These are phyloP conservation scores for Ceramica pisi DNA, from an alignment of 2,888 invertebrate species.

Conservation along the genomic window DNA sequence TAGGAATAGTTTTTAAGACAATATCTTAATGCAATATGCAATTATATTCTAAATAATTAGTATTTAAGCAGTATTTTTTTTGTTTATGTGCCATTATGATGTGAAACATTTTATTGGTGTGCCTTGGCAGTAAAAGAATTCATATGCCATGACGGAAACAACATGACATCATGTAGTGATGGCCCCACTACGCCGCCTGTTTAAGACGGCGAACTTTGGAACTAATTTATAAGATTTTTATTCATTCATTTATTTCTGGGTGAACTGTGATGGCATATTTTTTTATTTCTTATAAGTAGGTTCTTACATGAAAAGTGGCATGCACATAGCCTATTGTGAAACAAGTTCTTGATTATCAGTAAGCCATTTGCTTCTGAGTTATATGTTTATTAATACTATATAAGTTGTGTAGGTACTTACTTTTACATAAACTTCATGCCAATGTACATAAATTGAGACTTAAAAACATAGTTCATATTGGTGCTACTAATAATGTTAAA, in stretches of 20 bases:
- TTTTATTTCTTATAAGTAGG: slow-evolving; percentile 7
- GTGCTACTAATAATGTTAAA: slow-evolving; percentile 70
- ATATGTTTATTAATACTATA: slow-evolving; percentile 10
- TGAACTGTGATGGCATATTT: too few species aligned
- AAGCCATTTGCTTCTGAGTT: slow-evolving; percentile 2
- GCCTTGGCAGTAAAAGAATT: too few species aligned
- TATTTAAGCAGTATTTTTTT: slow-evolving; percentile 42
- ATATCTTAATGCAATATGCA: slow-evolving; percentile 14
- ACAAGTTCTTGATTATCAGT: slow-evolving; percentile 3
- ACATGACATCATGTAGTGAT: too few species aligned
- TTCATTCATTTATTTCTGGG: too few species aligned
- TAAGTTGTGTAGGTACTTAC: slow-evolving; percentile 54
- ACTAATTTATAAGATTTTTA: too few species aligned
- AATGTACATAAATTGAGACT: slow-evolving; percentile 61
- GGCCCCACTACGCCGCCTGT: too few species aligned
- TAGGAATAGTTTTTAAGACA: slow-evolving; percentile 16
- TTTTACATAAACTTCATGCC: slow-evolving; percentile 33
- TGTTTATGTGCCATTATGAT: slow-evolving; percentile 40
- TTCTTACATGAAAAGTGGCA: slow-evolving; percentile 35
- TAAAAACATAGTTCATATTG: slow-evolving; percentile 69
- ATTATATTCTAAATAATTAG: slow-evolving; percentile 38
- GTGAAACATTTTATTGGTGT: too few species aligned
- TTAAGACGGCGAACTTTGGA: too few species aligned
- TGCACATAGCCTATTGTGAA: slow-evolving; percentile 7
- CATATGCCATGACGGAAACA: too few species aligned